Base-by-base conservation (phyloP, 2,113 vertebrate species). In the Apus apus region DNA sequence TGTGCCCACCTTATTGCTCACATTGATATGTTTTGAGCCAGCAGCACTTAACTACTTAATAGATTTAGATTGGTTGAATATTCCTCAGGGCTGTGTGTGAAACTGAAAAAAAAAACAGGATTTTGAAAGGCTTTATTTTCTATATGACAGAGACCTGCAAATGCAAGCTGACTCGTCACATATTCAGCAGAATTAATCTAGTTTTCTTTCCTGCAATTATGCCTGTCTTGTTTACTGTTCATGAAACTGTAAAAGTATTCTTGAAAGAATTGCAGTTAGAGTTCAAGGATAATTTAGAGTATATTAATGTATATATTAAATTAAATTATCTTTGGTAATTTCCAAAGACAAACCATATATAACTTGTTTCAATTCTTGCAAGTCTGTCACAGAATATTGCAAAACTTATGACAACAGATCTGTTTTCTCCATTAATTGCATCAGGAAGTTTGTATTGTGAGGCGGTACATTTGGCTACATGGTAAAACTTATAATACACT, bases 221-320 rank as follows among this genome's bases (percentile, higher is more conserved):
- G 5, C 30, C 38, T 78, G 15, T 27, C 56, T 48, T 73, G 16
- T 74, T 84, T 90, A 72, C n/a, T 60, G 45, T 8, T 77, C 89
- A 74, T 81, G 32, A 93, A 73, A 91, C 46, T 67, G 53, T 91
- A 77, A 74, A 76, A 72, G 43, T 70, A 40, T 79, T 89, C 48
- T 87, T 87, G 54, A 40, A 88, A 82, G 22, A 36, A 50, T 22
- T 91, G 21, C 40, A 84, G 51, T 76, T 66, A 34, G 25, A 90
- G 56, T 87, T 94, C 71, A 90, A 90, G 67, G 58, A 60, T 66
- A 48, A 64, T 66, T 67, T 70, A 79, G 46, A 85, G 26, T 51
- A 15, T 81, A 82, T 72, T 87, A 89, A 86, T 57, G 27, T 54
- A 75, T 85, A 27, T 40, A 82, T 93, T 78, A 82, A 95, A 91